Conservation (phyloP, 1,140 invertebrate species). For the Ptiloglossa arizonensis region DNA sequence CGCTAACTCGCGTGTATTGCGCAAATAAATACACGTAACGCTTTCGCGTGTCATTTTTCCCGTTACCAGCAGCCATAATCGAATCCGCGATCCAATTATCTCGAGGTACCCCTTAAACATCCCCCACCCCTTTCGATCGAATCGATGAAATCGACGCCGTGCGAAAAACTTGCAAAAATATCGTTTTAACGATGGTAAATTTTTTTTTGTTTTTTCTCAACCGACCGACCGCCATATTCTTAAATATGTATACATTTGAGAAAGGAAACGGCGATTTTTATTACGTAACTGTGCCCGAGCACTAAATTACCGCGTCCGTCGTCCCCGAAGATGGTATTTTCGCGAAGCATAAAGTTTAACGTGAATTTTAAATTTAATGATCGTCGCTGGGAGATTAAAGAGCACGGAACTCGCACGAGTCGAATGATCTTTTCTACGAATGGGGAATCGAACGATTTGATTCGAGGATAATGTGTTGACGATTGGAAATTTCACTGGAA, state of each 20-base stretch:
- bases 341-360: background rate
- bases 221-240: background rate
- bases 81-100: constrained; percentile 4
- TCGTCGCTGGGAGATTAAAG: background rate
- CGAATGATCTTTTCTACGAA: background rate
- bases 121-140: background rate
- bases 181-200: no score
- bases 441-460: background rate
- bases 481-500: no score
- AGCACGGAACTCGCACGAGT: background rate
- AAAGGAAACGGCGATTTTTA: background rate
- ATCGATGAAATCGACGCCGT: background rate
- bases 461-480: background rate
- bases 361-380: background rate
- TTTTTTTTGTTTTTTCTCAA: no score
- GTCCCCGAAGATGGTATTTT: background rate
- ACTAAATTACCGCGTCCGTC: background rate
- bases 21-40: constrained; percentile 21
- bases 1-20: constrained; percentile 1
- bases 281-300: background rate
- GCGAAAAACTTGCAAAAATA: no score
- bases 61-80: constrained; percentile 5
- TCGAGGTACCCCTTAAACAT: no score
- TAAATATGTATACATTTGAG: background rate
- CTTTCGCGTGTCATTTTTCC: constrained; percentile 25